These are phyloP conservation scores for Alviniconcha marisindica DNA, from an alignment of 1,140 invertebrate genomes.

Conservation along the genomic window DNA sequence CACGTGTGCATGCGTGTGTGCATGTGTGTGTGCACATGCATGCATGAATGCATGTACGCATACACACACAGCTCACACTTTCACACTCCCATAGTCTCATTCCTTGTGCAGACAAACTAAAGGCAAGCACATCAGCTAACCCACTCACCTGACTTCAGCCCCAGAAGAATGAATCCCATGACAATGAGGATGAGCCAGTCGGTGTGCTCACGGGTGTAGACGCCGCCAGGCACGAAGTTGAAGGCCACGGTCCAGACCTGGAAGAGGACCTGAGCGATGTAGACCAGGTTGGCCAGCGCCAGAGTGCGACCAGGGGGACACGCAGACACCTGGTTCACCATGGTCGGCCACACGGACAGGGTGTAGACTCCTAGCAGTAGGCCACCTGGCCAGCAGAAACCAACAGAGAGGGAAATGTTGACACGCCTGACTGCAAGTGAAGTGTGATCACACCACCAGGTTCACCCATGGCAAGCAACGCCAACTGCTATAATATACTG, in stretches of 20 bases:
- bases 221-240: conserved; percentile 76
- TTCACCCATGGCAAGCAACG: too few relatives aligned
- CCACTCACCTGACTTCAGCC: conserved; percentile 66
- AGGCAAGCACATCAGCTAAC: too few relatives aligned
- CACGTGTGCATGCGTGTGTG: too few relatives aligned
- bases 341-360: conserved; percentile 73
- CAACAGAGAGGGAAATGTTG: too few relatives aligned
- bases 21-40: too few relatives aligned
- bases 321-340: conserved; percentile 61
- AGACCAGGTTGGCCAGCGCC: conserved; percentile 68
- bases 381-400: conserved; percentile 69
- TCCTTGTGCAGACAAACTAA: too few relatives aligned
- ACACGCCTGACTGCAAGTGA: too few relatives aligned
- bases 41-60: too few relatives aligned
- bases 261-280: conserved; percentile 72
- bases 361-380: conserved; percentile 68
- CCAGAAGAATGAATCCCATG: conserved; percentile 60
- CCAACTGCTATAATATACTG: too few relatives aligned
- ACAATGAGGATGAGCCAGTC: conserved; percentile 69
- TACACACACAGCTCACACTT: too few relatives aligned
- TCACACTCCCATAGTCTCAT: too few relatives aligned
- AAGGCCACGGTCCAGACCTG: conserved; percentile 76
- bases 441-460: too few relatives aligned
- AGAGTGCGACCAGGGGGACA: conserved; percentile 70
- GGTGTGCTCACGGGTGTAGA: conserved; percentile 74